Conservation (phyloP, 2,113 vertebrate species). For the Bubo scandiacus region DNA sequence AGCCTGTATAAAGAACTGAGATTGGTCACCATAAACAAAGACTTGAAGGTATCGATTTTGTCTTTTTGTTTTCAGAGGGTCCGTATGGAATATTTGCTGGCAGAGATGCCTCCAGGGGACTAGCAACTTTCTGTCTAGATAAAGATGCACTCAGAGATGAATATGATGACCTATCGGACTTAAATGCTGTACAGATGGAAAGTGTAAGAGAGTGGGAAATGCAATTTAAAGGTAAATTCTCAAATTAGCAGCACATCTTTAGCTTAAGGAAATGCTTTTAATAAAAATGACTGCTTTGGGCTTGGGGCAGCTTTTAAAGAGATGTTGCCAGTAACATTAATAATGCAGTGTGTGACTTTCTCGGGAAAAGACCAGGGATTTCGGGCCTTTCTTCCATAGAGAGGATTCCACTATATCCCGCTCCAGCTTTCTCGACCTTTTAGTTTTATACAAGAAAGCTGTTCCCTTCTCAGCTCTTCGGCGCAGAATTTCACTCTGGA, state of each 20-base stretch:
- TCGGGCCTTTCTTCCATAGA: neutral
- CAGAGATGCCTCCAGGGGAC: constrained; percentile 94
- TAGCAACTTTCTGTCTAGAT: constrained; percentile 98
- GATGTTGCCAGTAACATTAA: neutral
- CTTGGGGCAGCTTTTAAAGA: neutral
- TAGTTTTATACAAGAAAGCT: neutral
- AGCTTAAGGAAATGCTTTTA: neutral
- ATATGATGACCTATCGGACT: constrained; percentile 96
- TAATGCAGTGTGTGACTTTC: neutral
- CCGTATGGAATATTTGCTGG: constrained; percentile 98
- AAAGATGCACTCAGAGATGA: constrained; percentile 93
- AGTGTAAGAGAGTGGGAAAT: constrained; percentile 99
- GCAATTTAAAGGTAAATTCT: constrained; percentile 94
- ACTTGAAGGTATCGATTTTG: constrained; percentile 24
- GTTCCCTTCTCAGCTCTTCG: neutral
- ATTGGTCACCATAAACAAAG: neutral
- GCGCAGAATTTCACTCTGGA: neutral
- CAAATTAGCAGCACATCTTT: neutral
- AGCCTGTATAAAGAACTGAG: neutral
- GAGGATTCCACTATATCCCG: neutral
- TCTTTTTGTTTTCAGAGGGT: constrained; percentile 81
- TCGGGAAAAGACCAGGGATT: neutral
- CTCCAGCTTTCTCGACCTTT: neutral
- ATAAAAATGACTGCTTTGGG: neutral
- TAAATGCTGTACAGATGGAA: constrained; percentile 98